phyloP scores from a whole-genome alignment of 2,113 vertebrate species.

The western clawed frog (Xenopus tropicalis) region UCB_Xtro_10.0 CM004443.2:93372501-93373000 shows the following conservation, averaged over 20 bases:
- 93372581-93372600: conserved; percentile 74
- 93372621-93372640: conserved; percentile 97
- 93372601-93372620: conserved; percentile 93
- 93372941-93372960: no score
- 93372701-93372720: conserved; percentile 99
- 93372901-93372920: conserved; percentile 95
- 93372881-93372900: conserved; percentile 98
- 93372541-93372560: no score
- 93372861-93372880: conserved; percentile 98
- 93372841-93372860: conserved; percentile 96
- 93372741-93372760: not conserved
- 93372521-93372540: no score
- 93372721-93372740: conserved; percentile 73
- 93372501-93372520: no score
- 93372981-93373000: no score
- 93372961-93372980: no score
- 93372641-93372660: conserved; percentile 96
- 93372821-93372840: conserved; percentile 94
- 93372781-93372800: not conserved
- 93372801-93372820: conserved; percentile 75
- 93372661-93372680: conserved; percentile 95
- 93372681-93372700: conserved; percentile 98
- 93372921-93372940: conserved; percentile 93
- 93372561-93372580: not conserved
- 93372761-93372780: not conserved